Conservation (phyloP, 2,797 vertebrate genomes). For the Hybognathus amarus region DNA sequence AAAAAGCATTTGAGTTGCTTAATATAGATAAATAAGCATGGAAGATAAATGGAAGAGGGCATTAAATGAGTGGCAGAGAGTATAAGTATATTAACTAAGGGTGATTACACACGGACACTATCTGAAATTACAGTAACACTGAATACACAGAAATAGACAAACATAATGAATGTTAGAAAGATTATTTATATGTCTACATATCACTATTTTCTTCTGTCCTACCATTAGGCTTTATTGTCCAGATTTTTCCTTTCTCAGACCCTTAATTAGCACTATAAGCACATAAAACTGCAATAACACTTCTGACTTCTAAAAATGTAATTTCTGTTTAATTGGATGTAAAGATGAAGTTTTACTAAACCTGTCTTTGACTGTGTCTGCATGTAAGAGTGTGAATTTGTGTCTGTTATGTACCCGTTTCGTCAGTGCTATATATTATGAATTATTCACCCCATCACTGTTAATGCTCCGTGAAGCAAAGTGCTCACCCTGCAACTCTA, state of each 20-base stretch:
- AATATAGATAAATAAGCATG: slow-evolving; percentile 4
- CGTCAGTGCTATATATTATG: not conserved
- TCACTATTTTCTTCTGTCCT: not conserved
- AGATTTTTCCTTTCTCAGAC: not conserved
- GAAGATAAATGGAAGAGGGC: not conserved
- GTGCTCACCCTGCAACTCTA: slow-evolving; percentile 38
- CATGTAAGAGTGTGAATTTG: not conserved
- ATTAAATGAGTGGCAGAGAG: not conserved
- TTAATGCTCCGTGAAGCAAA: slow-evolving; percentile 23
- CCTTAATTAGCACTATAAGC: slow-evolving; percentile 5
- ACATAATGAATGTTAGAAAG: not conserved
- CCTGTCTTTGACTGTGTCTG: not conserved
- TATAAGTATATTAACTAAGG: not conserved
- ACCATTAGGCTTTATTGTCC: slow-evolving; percentile 14
- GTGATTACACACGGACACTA: not conserved
- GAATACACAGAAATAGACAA: not conserved
- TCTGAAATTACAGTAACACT: not conserved
- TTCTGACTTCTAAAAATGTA: slow-evolving; percentile 27
- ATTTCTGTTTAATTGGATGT: slow-evolving; percentile 33
- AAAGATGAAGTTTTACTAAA: slow-evolving; percentile 14
- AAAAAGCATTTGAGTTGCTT: not conserved
- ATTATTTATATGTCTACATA: not conserved
- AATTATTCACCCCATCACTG: slow-evolving; percentile 39
- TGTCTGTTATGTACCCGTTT: not conserved
- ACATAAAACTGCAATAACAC: slow-evolving; percentile 28